Base-by-base conservation (phyloP, 2,888 invertebrate genomes). In the Lordiphosa fenestrarum region DNA sequence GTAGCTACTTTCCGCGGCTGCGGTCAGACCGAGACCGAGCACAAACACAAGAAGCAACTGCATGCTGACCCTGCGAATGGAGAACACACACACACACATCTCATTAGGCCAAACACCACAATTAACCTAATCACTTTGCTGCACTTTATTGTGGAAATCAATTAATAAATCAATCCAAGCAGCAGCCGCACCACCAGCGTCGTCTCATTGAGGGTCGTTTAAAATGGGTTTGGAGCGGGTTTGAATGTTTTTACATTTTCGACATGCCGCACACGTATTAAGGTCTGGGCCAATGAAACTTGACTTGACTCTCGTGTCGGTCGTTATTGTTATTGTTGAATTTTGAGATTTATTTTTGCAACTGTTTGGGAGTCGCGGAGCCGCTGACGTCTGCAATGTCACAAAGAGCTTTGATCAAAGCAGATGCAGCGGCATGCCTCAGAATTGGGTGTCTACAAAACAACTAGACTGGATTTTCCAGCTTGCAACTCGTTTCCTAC, bases 251-350 rank as follows among this genome's bases (percentile, higher is more conserved):
- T 52, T 58, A 40, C 21, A 35, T 39, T 36, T 49, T 51, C 41
- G 33, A 19, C 39, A 73, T 71, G 70, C 52, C 55, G 47, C 30
- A 48, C 85, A 84, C 86, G 86, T 84, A 86, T 77, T 80, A 77
- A 77, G 85, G 85, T 85, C 85, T 85, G 69, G 84, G 86, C 71
- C 80, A 80, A 67, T 77, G 74, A 68, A 72, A 76, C 70, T 67
- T 70, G 40, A 64, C 62, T 68, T 60, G 37, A 47, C 53, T 49
- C 56, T 53, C 42, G 23, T 53, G 41, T 50, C 53, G 35, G 42
- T 38, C 19, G 19, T 35, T 41, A 38, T 54, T 61, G 56, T 61
- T 51, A 30, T 30, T 30, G 30, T 9, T 30, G 30, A 25, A 6
- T 25, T 25, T 30, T 30, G 30, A 42, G 23, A 42, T 15, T 44